Conservation (phyloP, 2,797 vertebrate species). For the Allenopithecus nigroviridis region DNA sequence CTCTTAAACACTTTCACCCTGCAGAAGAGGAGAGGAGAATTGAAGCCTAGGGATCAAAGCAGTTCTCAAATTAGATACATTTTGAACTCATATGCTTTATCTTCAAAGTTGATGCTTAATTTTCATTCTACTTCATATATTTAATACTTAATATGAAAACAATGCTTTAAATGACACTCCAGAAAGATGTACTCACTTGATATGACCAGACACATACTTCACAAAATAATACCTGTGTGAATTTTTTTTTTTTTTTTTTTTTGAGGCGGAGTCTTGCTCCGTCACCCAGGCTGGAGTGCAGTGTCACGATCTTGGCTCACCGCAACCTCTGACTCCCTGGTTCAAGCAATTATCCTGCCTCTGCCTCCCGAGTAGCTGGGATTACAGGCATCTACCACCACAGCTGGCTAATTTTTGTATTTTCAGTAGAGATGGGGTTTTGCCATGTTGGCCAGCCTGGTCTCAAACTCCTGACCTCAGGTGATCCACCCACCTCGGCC, state of each 20-base stretch:
- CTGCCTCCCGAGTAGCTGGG: too few species aligned
- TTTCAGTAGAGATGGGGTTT: too few species aligned
- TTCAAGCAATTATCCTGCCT: too few species aligned
- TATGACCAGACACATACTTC: not conserved
- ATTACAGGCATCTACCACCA: too few species aligned
- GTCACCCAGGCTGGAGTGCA: too few species aligned
- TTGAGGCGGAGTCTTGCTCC: too few species aligned
- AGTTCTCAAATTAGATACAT: not conserved
- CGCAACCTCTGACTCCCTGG: too few species aligned
- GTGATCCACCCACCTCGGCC: too few species aligned
- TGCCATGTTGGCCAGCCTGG: too few species aligned
- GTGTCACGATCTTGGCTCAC: too few species aligned
- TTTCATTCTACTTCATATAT: not conserved
- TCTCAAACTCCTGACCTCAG: too few species aligned
- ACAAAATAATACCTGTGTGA: not conserved
- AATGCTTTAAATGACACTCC: not conserved
- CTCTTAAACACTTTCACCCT: not conserved
- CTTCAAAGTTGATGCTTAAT: not conserved
- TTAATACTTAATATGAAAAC: not conserved
- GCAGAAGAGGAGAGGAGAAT: not conserved
- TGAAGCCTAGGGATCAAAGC: not conserved
- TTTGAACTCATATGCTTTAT: not conserved
- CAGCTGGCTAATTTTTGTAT: too few species aligned
- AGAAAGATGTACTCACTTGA: not conserved
- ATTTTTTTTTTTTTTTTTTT: not conserved